Conservation (phyloP, 2,113 vertebrate species). For the Nematolebias whitei region DNA sequence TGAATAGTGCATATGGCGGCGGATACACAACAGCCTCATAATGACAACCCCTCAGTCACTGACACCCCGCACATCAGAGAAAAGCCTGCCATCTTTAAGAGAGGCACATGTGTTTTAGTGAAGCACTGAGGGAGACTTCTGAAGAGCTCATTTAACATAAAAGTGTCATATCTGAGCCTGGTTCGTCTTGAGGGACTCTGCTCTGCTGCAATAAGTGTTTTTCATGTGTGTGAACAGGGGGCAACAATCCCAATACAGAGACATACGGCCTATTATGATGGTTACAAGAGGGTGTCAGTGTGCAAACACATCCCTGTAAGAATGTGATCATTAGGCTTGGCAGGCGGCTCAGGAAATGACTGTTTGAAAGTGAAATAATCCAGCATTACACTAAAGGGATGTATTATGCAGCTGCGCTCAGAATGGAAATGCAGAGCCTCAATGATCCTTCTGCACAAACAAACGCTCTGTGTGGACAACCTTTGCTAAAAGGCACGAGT, state of each 20-base stretch:
- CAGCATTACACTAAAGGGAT: constrained; percentile 40
- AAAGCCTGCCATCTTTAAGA: constrained; percentile 36
- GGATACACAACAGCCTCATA: neutral
- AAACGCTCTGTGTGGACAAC: neutral
- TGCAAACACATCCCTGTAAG: constrained; percentile 31
- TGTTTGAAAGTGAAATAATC: constrained; percentile 57
- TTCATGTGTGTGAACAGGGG: constrained; percentile 7
- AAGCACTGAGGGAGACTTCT: constrained; percentile 12
- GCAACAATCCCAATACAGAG: constrained; percentile 10
- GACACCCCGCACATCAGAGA: constrained; percentile 36
- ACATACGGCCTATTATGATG: constrained; percentile 8
- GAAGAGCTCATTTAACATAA: constrained; percentile 43
- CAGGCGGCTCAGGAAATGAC: constrained; percentile 32
- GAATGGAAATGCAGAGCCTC: constrained; percentile 19
- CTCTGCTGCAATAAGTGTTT: constrained; percentile 5
- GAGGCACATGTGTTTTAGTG: constrained; percentile 14
- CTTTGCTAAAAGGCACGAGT: constrained; percentile 27
- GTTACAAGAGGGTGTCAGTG: constrained; percentile 35
- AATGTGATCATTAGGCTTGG: constrained; percentile 37
- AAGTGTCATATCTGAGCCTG: constrained; percentile 29
- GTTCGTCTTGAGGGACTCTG: constrained; percentile 5
- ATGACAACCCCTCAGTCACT: constrained; percentile 7
- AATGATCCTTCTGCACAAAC: constrained; percentile 20
- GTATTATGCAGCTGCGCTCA: constrained; percentile 47
- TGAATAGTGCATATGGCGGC: neutral